A percentile compares a stretch with the other conserved stretches of the same genome.
phyloP scores from a whole-genome alignment of 2,113 vertebrate genomes.

The Microcebus murinus region DNA sequence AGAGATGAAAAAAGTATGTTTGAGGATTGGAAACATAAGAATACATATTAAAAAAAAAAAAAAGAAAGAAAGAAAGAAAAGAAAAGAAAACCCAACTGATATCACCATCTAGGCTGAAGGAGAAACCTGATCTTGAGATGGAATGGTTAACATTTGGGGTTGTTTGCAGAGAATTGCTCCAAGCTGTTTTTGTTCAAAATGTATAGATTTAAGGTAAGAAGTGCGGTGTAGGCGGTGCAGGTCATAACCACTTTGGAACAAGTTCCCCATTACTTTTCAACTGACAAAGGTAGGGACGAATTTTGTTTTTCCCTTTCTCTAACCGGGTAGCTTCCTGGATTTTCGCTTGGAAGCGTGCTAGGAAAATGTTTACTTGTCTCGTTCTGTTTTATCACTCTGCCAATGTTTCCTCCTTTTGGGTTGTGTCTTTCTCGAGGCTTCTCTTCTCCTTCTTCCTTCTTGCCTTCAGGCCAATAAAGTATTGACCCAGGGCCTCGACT shows the following conservation, averaged over 20 bases:
- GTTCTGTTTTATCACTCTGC: conserved; percentile 67
- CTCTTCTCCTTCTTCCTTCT: not conserved
- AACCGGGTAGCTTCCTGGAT: conserved; percentile 63
- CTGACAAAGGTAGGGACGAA: conserved; percentile 86
- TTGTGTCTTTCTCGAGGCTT: not conserved
- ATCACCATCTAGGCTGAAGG: conserved; percentile 84
- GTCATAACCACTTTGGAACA: conserved; percentile 84
- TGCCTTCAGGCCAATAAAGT: not conserved
- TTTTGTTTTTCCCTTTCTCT: conserved; percentile 79
- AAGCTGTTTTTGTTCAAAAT: conserved; percentile 91
- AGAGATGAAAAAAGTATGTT: conserved; percentile 85
- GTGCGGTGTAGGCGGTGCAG: conserved; percentile 76
- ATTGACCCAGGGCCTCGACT: not conserved
- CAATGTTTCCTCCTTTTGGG: not conserved
- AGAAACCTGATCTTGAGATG: conserved; percentile 89
- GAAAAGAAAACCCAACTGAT: conserved; percentile 79
- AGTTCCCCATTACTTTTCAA: conserved; percentile 80
- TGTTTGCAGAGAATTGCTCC: conserved; percentile 91
- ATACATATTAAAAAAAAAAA: conserved; percentile 75
- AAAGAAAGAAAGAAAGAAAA: not conserved
- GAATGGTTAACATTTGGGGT: conserved; percentile 90
- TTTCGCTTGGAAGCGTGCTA: conserved; percentile 56
- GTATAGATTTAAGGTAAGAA: conserved; percentile 89
- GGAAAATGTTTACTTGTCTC: conserved; percentile 57
- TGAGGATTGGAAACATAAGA: conserved; percentile 87